A percentile compares a stretch with the other conserved stretches of the same genome.
phyloP scores from a whole-genome alignment of 2,888 invertebrate genomes.

The Rhagonycha fulva region DNA sequence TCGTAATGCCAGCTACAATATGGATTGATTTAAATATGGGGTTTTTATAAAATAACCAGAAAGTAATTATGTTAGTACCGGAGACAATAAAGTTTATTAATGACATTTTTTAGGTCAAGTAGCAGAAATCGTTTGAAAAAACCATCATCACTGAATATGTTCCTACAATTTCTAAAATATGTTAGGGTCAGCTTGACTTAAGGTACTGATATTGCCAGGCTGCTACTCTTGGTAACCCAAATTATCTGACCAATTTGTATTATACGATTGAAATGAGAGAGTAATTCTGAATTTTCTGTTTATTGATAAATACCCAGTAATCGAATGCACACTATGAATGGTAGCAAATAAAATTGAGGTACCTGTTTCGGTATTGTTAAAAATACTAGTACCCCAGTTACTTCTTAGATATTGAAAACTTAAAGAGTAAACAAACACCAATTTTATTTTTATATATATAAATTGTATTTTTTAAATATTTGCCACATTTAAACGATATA shows the following conservation, averaged over 20 bases:
- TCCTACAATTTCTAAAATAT: neutral
- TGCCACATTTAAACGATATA: conserved; percentile 16
- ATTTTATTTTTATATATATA: conserved; percentile 51
- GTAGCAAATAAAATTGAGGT: conserved; percentile 6
- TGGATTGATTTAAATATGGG: neutral
- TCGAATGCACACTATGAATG: neutral
- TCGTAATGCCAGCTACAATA: neutral
- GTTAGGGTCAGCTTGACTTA: neutral
- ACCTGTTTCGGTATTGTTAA: neutral
- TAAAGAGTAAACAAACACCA: conserved; percentile 43
- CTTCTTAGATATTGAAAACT: conserved; percentile 29
- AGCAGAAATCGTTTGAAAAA: neutral
- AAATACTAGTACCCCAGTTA: conserved; percentile 13
- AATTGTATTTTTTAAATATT: conserved; percentile 46
- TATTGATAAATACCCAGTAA: neutral
- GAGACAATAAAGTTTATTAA: neutral
- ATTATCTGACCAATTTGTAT: neutral
- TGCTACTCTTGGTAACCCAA: neutral
- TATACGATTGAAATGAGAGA: neutral
- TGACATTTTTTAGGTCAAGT: neutral
- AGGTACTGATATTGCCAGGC: neutral
- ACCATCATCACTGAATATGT: neutral
- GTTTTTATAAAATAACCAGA: neutral
- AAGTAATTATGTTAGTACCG: neutral
- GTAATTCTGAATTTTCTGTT: neutral